Conservation (phyloP, 2,888 invertebrate species). For the Punctoribates punctum region DNA sequence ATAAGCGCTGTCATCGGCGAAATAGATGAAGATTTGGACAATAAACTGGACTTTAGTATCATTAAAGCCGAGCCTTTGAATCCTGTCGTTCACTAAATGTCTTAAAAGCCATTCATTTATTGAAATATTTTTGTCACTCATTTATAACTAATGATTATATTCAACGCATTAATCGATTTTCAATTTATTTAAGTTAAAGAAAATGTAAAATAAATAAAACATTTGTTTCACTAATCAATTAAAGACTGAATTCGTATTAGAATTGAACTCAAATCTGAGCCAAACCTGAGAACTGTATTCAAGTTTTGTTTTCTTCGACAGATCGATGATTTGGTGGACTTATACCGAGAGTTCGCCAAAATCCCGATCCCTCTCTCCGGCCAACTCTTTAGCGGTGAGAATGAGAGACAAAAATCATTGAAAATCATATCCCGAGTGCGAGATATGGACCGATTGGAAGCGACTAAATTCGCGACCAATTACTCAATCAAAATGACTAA, state of each 20-base stretch:
- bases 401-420: conserved; percentile 18
- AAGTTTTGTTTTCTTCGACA: background rate
- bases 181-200: too few relatives aligned
- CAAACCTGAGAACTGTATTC: too few relatives aligned
- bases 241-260: too few relatives aligned
- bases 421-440: background rate
- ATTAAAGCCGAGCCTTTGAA: conserved; percentile 59
- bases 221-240: too few relatives aligned
- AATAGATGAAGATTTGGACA: conserved; percentile 60
- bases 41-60: conserved; percentile 57
- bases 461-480: background rate
- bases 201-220: too few relatives aligned
- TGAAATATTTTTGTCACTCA: too few relatives aligned
- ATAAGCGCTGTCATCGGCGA: conserved; percentile 62
- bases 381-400: background rate
- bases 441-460: conserved; percentile 15
- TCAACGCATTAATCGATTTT: too few relatives aligned
- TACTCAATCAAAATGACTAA: conserved; percentile 10
- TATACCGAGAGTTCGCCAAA: conserved; percentile 21
- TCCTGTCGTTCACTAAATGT: conserved; percentile 47
- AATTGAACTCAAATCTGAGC: too few relatives aligned
- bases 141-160: too few relatives aligned
- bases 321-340: conserved; percentile 13
- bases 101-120: too few relatives aligned
- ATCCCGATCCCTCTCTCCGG: background rate